Conservation (phyloP, 2,888 invertebrate species). For the Augochlorella aurata region DNA sequence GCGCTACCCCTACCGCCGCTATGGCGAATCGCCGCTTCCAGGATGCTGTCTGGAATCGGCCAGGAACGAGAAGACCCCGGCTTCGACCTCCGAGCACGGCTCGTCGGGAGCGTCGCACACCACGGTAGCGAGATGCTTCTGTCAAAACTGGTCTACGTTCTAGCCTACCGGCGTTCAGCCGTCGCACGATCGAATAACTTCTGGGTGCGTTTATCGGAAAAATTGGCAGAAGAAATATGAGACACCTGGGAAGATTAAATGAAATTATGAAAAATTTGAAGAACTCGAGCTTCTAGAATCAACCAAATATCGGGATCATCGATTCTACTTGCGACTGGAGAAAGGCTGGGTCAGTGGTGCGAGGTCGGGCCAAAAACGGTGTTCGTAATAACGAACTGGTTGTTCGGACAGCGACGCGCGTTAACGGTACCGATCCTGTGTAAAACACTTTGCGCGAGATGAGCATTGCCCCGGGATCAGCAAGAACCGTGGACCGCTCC, state of each 20-base stretch:
- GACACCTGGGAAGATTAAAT: background rate
- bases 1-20: slow-evolving; percentile 51
- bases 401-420: slow-evolving; percentile 30
- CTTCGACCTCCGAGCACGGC: slow-evolving; percentile 34
- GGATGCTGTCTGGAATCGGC: slow-evolving; percentile 59
- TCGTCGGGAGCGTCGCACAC: background rate
- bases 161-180: too few relatives aligned
- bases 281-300: background rate
- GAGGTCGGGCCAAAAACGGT: slow-evolving; percentile 17
- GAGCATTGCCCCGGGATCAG: slow-evolving; percentile 13
- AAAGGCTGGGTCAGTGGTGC: slow-evolving; percentile 20
- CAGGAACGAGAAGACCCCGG: slow-evolving; percentile 39
- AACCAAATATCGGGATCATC: background rate
- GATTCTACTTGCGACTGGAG: slow-evolving; percentile 15
- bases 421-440: slow-evolving; percentile 38
- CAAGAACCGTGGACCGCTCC: slow-evolving; percentile 33
- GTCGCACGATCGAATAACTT: too few relatives aligned
- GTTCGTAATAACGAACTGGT: slow-evolving; percentile 31
- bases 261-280: background rate
- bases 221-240: too few relatives aligned
- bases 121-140: too few relatives aligned
- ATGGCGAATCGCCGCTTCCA: slow-evolving; percentile 69
- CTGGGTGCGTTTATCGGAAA: too few relatives aligned
- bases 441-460: slow-evolving; percentile 27
- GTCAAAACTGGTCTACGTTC: too few relatives aligned